These are phyloP conservation scores for Cybosia mesomella DNA, from an alignment of 2,888 invertebrate species.

Conservation along the genomic window DNA sequence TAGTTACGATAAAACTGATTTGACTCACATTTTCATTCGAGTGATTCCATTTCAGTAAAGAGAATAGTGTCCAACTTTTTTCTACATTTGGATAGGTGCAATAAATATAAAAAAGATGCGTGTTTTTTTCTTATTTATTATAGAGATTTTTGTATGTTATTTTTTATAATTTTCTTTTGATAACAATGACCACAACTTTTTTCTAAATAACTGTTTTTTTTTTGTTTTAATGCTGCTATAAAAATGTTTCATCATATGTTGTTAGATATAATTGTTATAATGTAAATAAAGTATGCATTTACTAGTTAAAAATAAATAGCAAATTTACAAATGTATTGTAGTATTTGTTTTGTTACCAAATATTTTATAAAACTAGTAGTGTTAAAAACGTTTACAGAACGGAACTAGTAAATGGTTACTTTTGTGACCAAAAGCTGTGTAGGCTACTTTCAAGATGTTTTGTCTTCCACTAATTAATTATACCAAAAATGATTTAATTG, in stretches of 20 bases:
- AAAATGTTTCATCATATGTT: slow-evolving; percentile 7
- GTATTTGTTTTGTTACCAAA: slow-evolving; percentile 4
- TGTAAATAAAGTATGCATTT: slow-evolving; percentile 20
- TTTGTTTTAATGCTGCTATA: slow-evolving; percentile 14
- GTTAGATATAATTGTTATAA: slow-evolving; percentile 1
- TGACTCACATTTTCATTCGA: not conserved
- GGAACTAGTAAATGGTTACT: slow-evolving; percentile 17
- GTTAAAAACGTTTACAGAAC: not conserved
- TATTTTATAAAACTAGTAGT: not conserved
- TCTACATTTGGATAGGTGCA: not conserved
- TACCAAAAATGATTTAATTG: slow-evolving; percentile 21
- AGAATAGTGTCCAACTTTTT: not conserved
- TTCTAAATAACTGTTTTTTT: not conserved
- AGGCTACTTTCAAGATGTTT: not conserved
- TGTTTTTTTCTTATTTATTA: not conserved
- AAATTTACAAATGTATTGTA: not conserved
- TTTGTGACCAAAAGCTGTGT: slow-evolving; percentile 8
- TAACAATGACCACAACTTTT: not conserved
- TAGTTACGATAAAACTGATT: not conserved
- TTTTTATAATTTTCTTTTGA: not conserved
- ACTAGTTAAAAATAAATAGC: slow-evolving; percentile 9
- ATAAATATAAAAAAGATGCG: not conserved
- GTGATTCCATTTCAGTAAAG: not conserved
- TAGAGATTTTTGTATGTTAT: not conserved
- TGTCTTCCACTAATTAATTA: slow-evolving; percentile 20